Conservation (phyloP, 64 coral and sea anemone genomes). For the Stylophora pistillata region DNA sequence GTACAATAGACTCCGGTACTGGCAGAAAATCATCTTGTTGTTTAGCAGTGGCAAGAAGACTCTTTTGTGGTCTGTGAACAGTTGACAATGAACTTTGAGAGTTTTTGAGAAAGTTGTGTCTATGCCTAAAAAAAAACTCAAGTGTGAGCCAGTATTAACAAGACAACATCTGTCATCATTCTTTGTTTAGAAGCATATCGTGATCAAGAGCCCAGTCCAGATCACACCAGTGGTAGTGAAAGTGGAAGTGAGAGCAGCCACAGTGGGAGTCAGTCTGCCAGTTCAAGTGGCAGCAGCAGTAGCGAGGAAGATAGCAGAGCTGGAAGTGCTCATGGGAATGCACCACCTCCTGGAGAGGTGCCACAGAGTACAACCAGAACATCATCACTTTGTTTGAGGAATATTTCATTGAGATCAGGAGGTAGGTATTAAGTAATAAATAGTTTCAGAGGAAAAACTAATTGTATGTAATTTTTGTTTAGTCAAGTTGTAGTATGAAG, state of each 20-base stretch:
- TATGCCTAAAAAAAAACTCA: background rate
- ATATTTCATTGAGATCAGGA: conserved; percentile 72
- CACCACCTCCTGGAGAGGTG: conserved; percentile 6
- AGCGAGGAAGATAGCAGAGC: conserved; percentile 67
- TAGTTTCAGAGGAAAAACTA: too few species aligned
- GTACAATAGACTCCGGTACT: too few species aligned
- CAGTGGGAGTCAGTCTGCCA: conserved; percentile 44
- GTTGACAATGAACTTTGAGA: too few species aligned
- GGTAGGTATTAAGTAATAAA: conserved; percentile 9
- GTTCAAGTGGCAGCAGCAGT: conserved; percentile 55
- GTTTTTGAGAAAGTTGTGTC: background rate
- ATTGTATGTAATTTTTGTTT: too few species aligned
- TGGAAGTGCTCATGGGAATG: conserved; percentile 44
- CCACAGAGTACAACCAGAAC: conserved; percentile 27
- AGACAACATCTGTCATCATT: background rate
- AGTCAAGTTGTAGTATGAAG: too few species aligned
- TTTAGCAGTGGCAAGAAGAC: too few species aligned
- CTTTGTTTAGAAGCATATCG: conserved; percentile 45
- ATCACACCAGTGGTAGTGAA: conserved; percentile 59
- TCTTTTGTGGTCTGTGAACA: too few species aligned
- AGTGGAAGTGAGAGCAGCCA: conserved; percentile 61
- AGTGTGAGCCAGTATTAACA: background rate
- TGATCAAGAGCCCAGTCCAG: conserved; percentile 43
- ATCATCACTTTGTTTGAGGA: conserved; percentile 60
- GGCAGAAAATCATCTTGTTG: too few species aligned